These are phyloP conservation scores for Hephaestus fuliginosus DNA, from an alignment of 2,797 vertebrate genomes.

Conservation along the genomic window DNA sequence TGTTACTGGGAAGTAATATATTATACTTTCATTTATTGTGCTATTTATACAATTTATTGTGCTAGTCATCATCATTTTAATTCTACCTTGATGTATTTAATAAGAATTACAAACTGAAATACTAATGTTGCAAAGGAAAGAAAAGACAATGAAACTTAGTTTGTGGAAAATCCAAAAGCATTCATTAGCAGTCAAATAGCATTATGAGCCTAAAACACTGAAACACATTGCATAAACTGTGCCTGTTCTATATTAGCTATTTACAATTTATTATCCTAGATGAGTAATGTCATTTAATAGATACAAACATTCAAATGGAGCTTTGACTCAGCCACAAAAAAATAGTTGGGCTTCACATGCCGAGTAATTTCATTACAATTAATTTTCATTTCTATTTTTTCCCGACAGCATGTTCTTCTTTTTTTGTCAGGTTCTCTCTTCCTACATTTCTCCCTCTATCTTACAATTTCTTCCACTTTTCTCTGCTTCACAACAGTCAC, in stretches of 20 bases:
- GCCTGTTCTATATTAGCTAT: not conserved
- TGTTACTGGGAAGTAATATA: too few relatives aligned
- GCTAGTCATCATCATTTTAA: not conserved
- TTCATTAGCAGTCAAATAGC: not conserved
- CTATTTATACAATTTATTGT: not conserved
- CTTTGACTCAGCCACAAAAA: constrained; percentile 15
- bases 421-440: constrained; percentile 36
- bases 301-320: constrained; percentile 29
- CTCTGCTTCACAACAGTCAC: constrained; percentile 51
- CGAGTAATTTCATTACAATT: constrained; percentile 31
- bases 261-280: not conserved
- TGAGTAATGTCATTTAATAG: constrained; percentile 24
- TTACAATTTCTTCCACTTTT: constrained; percentile 25
- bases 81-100: not conserved
- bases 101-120: not conserved
- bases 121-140: not conserved
- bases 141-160: not conserved
- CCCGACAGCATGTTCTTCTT: constrained; percentile 21
- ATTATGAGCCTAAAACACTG: not conserved
- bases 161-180: not conserved
- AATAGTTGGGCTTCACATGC: constrained; percentile 12
- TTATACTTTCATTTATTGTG: not conserved
- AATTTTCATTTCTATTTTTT: constrained; percentile 44
- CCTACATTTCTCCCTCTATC: constrained; percentile 29
- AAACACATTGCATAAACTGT: not conserved